Evolutionary conservation across 2,113 vertebrate species (phyloP), one percentile per base, ranked within the genome.

Genomic region (Mohoua ochrocephala): DNA sequence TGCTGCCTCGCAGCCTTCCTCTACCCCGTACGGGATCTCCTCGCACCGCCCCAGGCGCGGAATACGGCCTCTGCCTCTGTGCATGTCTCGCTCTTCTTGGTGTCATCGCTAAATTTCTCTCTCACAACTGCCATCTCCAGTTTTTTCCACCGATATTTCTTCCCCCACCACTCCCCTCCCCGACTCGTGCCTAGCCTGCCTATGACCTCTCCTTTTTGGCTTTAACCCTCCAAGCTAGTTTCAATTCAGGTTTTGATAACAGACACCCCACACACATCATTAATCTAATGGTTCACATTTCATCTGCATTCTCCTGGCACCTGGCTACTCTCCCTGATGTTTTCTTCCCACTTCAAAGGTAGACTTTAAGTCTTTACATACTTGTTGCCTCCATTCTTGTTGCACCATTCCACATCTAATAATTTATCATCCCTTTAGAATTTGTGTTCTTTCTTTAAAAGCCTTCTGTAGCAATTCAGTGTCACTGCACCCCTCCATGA

Each of bases 101-200:
- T 19, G 37, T 9, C 65, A 13, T 15, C 7, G 23, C 31, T 49
- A 9, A 15, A 6, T 49, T 52, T 44, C 37, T 65, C 13, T 76
- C 45, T 81, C 19, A 2, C 20, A 69, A 18, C 11, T 76, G 24
- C 24, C 21, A 6, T 22, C 50, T 45, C 37, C 54, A 45, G 0
- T 10, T 74, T 74, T 64, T 54, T 9, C 31, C 10, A 20, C 6
- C 11, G 7, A 3, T 33, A 15, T 2, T 84, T 59, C 39, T 50
- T 53, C 8, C 14, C 1, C 2, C 10, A 3, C 6, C 17, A 47
- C 2, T 6, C 2, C 4, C 1, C 1, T 3, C 19, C 7, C 13
- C 7, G 6, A 13, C 45, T 41, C 30, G 6, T 42, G 35, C 69
- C 24, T 13, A 39, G 17, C 39, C 65, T 50, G 23, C 19, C 22